Evolutionary conservation across 1,140 invertebrate species (phyloP).

Genomic region (Drosophila obscura): DNA sequence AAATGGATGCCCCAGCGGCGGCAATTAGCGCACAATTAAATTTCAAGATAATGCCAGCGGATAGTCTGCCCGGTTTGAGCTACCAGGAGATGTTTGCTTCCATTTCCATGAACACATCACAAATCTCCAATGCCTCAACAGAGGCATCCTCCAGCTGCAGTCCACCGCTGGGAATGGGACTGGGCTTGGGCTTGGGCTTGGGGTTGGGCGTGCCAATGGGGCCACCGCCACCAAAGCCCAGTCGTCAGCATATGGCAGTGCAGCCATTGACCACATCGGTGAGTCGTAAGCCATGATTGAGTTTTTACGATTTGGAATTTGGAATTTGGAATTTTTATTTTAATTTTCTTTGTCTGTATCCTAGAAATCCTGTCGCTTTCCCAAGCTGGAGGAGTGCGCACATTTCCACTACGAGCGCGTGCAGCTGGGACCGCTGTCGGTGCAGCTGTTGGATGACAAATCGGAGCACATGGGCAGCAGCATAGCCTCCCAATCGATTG

Average conservation of each 20-base stretch:
- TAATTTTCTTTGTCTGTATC: no score
- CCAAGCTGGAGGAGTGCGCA: constrained; percentile 98
- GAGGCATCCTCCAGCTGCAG: constrained; percentile 68
- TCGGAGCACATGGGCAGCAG: constrained; percentile 79
- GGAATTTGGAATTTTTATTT: no score
- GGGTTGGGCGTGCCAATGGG: background rate
- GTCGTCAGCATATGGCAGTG: constrained; percentile 69
- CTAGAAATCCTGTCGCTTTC: constrained; percentile 88
- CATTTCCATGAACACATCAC: constrained; percentile 83
- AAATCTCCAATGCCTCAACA: constrained; percentile 80
- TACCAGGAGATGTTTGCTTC: constrained; percentile 77
- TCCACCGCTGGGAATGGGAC: constrained; percentile 31
- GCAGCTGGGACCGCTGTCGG: constrained; percentile 90
- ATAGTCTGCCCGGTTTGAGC: constrained; percentile 57
- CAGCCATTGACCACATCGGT: constrained; percentile 69
- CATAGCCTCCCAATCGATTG: constrained; percentile 81
- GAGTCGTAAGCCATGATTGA: no score
- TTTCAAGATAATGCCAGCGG: constrained; percentile 73
- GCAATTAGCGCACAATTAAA: constrained; percentile 72
- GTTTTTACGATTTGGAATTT: no score
- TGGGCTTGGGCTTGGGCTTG: no score
- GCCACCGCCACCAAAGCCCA: constrained; percentile 59
- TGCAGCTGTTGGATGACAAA: constrained; percentile 85
- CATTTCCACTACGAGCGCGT: constrained; percentile 99
- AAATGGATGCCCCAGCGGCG: constrained; percentile 64